These are phyloP conservation scores for Cephonodes hylas DNA, from an alignment of 2,888 invertebrate species.

Conservation along the genomic window DNA sequence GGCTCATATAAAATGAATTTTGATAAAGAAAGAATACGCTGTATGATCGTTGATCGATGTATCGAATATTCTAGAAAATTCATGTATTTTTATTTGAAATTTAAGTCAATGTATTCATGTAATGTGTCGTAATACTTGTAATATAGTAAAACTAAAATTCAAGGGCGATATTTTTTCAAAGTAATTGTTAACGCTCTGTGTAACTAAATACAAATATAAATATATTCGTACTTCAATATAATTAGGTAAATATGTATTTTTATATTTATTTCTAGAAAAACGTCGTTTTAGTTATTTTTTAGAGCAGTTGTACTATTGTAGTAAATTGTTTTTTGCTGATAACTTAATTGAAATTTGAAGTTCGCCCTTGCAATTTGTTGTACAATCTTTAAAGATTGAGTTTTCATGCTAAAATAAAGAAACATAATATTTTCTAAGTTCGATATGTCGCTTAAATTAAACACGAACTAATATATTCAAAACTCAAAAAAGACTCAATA, in stretches of 20 bases:
- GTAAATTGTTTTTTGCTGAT: neutral
- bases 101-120: neutral
- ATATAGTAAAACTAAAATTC: neutral
- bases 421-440: no score
- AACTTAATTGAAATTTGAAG: no score
- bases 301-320: neutral
- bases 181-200: neutral
- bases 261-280: neutral
- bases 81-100: neutral
- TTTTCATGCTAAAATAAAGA: no score
- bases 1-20: slow-evolving; percentile 10
- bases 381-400: no score
- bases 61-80: neutral
- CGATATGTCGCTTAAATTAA: no score
- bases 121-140: neutral
- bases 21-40: neutral
- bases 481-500: no score
- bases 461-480: no score
- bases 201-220: neutral
- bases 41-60: neutral
- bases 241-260: slow-evolving; percentile 2
- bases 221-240: neutral
- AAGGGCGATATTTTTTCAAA: neutral
- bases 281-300: neutral
- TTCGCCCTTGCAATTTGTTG: no score